Conservation (phyloP, 2,888 invertebrate species). For the Epsilonema sp. region DNA sequence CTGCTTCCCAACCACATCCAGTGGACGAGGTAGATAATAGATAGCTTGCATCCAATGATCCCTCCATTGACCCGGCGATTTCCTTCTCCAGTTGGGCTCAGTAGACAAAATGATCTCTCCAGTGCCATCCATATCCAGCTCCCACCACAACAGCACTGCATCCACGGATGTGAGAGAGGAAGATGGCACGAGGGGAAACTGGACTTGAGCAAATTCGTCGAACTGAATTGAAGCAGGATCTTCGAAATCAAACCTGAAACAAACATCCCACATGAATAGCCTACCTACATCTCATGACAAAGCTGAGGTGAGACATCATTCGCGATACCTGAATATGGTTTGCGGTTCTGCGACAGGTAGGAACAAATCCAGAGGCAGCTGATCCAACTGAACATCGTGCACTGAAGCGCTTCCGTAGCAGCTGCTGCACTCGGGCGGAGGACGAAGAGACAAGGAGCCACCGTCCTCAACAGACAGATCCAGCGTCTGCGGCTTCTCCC, state of each 20-base stretch:
- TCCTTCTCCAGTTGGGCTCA: conserved; percentile 70
- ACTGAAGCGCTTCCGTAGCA: conserved; percentile 41
- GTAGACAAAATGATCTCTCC: conserved; percentile 52
- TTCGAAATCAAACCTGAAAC: conserved; percentile 22
- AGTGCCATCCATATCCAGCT: conserved; percentile 67
- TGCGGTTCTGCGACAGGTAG: conserved; percentile 10
- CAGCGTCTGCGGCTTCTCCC: background rate
- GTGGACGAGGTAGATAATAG: conserved; percentile 43
- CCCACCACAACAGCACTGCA: conserved; percentile 92
- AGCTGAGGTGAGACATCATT: too few relatives aligned
- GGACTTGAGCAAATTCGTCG: conserved; percentile 12
- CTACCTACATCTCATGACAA: too few relatives aligned
- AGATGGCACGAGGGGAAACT: background rate
- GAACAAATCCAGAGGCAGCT: conserved; percentile 46
- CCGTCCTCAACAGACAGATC: background rate
- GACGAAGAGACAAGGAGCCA: background rate
- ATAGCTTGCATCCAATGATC: conserved; percentile 99
- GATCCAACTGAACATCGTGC: conserved; percentile 75
- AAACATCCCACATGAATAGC: too few relatives aligned
- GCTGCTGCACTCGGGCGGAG: conserved; percentile 38
- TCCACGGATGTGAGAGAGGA: conserved; percentile 39
- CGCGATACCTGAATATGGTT: too few relatives aligned
- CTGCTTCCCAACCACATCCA: conserved; percentile 40
- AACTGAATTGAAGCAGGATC: conserved; percentile 14
- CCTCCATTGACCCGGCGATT: conserved; percentile 46